phyloP scores from a whole-genome alignment of 2,113 vertebrate genomes.

The Cottus gobio region DNA sequence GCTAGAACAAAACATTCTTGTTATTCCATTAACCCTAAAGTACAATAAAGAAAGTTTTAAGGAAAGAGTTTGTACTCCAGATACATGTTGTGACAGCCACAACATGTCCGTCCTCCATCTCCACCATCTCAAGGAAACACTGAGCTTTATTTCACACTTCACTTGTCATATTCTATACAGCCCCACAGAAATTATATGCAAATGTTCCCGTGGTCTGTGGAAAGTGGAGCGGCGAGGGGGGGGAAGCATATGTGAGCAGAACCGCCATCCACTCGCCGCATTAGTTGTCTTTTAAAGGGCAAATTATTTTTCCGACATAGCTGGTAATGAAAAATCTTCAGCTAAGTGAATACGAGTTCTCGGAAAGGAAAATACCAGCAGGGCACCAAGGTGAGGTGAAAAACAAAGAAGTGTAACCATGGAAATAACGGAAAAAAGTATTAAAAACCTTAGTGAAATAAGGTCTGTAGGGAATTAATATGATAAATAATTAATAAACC shows the following conservation, averaged over 20 bases:
- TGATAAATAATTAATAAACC: constrained; percentile 53
- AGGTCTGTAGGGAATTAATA: neutral
- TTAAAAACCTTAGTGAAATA: constrained; percentile 9
- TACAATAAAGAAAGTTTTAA: neutral
- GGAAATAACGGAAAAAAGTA: neutral
- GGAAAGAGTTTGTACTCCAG: neutral
- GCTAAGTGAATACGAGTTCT: constrained; percentile 26
- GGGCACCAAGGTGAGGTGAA: constrained; percentile 38
- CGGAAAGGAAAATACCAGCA: constrained; percentile 22
- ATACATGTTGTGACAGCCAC: constrained; percentile 16
- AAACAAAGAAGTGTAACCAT: constrained; percentile 41
- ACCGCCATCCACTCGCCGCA: constrained; percentile 19
- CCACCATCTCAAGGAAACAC: constrained; percentile 50
- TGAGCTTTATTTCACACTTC: constrained; percentile 79
- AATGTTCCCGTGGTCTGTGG: constrained; percentile 54
- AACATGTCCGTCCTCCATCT: constrained; percentile 3
- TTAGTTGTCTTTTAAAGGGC: constrained; percentile 60
- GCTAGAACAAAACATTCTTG: neutral
- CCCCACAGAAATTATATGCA: constrained; percentile 69
- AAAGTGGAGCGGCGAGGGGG: constrained; percentile 14
- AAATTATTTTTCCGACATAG: constrained; percentile 43
- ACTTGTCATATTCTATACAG: constrained; percentile 69
- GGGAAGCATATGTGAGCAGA: constrained; percentile 14
- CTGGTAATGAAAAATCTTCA: constrained; percentile 38
- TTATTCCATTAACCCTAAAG: neutral